These are phyloP conservation scores for Megaceryle alcyon DNA, from an alignment of 2,797 vertebrate species.

Conservation along the genomic window DNA sequence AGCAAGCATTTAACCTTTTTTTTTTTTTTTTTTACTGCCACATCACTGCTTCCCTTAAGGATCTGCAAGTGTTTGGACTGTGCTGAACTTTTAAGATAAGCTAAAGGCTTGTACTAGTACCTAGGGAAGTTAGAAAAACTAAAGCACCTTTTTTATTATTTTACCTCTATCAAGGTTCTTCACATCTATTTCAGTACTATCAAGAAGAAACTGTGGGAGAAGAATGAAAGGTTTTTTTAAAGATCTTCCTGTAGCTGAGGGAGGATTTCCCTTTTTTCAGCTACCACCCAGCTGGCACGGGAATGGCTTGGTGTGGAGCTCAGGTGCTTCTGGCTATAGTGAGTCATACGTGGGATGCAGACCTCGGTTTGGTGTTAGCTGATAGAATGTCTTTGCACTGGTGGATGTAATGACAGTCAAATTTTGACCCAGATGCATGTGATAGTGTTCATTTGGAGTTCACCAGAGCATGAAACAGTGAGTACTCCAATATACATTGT, in stretches of 20 bases:
- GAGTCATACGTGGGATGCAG: not conserved
- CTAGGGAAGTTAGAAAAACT: not conserved
- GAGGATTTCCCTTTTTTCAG: not conserved
- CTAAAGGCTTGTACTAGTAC: not conserved
- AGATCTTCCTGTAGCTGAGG: not conserved
- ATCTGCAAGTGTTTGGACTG: not conserved
- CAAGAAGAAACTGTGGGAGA: not conserved
- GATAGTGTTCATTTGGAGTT: not conserved
- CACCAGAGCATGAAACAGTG: not conserved
- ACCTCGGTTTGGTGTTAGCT: not conserved
- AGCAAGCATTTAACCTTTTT: not conserved
- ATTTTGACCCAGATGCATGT: conserved; percentile 61
- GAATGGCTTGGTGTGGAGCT: not conserved
- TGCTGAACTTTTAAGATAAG: not conserved
- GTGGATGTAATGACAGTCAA: conserved; percentile 27
- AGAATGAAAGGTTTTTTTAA: not conserved
- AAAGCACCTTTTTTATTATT: not conserved
- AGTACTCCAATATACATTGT: not conserved
- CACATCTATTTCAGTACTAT: not conserved
- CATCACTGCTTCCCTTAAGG: not conserved
- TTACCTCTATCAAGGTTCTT: not conserved
- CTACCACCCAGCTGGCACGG: not conserved
- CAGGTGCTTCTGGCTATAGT: not conserved
- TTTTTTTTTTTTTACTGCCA: not conserved
- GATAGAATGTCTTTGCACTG: not conserved